These are phyloP conservation scores for Unio pictorum DNA, from an alignment of 2,888 invertebrate genomes.

Conservation along the genomic window DNA sequence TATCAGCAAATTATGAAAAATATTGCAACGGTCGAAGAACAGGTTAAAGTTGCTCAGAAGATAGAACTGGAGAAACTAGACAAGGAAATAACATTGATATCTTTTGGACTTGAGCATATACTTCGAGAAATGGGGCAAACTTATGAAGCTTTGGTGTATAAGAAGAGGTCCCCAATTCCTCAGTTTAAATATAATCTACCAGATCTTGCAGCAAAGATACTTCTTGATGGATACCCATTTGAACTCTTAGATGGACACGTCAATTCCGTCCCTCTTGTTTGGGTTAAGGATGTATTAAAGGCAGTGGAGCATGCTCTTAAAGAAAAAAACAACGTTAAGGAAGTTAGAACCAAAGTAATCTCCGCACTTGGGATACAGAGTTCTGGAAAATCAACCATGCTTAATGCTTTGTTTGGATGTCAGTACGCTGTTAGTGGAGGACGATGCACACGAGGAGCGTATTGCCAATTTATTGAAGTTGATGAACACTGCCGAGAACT, in stretches of 20 bases:
- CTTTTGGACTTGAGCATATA: slow-evolving; percentile 15
- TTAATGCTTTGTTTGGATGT: no score
- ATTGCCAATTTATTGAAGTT: no score
- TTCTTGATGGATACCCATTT: no score
- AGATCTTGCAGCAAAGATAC: no score
- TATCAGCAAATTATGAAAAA: neutral
- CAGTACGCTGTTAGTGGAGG: no score
- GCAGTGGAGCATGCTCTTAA: neutral
- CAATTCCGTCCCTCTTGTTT: no score
- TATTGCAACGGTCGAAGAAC: neutral
- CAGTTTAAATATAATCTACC: neutral
- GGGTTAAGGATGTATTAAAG: neutral
- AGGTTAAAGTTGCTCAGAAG: neutral
- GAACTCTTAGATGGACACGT: no score
- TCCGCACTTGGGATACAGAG: slow-evolving; percentile 9
- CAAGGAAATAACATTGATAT: slow-evolving; percentile 4
- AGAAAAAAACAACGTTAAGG: slow-evolving; percentile 2
- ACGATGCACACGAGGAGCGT: no score
- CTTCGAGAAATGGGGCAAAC: slow-evolving; percentile 17
- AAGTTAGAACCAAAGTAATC: neutral
- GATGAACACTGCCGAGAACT: no score
- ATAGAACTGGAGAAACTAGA: neutral
- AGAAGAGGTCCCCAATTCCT: neutral
- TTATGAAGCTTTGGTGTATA: slow-evolving; percentile 6
- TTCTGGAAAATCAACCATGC: no score